Percentiles rank a stretch among this genome's conserved stretches.
These are phyloP conservation scores for Babyrousa celebensis DNA, from an alignment of 2,797 vertebrate species.

Conservation along the genomic window DNA sequence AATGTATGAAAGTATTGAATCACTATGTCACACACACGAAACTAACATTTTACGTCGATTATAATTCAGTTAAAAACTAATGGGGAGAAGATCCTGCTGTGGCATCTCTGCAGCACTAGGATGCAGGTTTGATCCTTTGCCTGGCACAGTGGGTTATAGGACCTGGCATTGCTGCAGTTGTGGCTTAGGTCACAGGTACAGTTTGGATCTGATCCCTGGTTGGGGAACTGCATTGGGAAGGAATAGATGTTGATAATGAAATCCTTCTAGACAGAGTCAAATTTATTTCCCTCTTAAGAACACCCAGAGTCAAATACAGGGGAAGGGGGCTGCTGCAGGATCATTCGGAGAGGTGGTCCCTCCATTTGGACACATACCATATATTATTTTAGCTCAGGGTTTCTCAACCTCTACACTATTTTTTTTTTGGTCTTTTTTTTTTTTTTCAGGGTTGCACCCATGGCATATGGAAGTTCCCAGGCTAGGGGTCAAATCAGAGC, in stretches of 20 bases:
- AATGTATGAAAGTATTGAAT: background rate
- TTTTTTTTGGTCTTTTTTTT: too few relatives aligned
- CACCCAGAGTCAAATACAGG: background rate
- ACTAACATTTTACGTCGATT: background rate
- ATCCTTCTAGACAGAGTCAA: background rate
- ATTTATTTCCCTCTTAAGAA: conserved; percentile 6
- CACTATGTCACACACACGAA: background rate
- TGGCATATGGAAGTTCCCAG: too few relatives aligned
- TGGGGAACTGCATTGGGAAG: background rate
- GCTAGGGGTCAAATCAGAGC: too few relatives aligned
- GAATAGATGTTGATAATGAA: background rate
- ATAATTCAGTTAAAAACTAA: background rate
- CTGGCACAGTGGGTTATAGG: too few relatives aligned
- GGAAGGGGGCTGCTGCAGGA: background rate
- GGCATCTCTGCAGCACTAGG: too few relatives aligned
- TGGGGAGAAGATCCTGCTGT: too few relatives aligned
- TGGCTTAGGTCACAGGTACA: too few relatives aligned
- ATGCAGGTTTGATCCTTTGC: too few relatives aligned
- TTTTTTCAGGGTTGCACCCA: too few relatives aligned
- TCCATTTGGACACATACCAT: background rate
- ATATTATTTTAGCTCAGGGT: background rate
- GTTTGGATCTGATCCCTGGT: too few relatives aligned
- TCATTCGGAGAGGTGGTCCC: background rate
- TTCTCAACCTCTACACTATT: background rate
- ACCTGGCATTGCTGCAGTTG: too few relatives aligned